phyloP scores from a whole-genome alignment of 2,113 vertebrate genomes.

The Addax nasomaculatus region DNA sequence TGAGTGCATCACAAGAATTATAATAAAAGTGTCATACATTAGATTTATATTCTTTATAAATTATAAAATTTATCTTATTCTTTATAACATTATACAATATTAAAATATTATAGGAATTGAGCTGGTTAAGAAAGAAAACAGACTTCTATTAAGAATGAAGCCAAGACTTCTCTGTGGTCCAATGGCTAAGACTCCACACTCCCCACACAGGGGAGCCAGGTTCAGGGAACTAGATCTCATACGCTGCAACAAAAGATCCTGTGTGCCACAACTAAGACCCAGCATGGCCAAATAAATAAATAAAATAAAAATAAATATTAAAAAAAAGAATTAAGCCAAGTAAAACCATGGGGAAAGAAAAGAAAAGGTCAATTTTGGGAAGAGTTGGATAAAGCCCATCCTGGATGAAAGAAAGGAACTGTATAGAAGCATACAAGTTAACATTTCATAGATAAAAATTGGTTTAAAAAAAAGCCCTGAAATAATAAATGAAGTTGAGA shows the following conservation, averaged over 20 bases:
- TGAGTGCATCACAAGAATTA: not conserved
- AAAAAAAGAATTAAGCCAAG: not conserved
- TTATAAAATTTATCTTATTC: not conserved
- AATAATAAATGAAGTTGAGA: constrained; percentile 18
- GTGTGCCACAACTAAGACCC: not conserved
- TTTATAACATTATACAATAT: not conserved
- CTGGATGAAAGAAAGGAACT: not conserved
- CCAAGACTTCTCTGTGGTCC: not conserved
- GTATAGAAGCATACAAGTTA: not conserved
- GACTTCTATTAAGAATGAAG: constrained; percentile 1
- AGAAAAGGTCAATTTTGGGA: not conserved
- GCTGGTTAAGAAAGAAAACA: not conserved
- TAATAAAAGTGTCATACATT: not conserved
- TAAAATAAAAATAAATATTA: not conserved
- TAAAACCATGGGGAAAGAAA: not conserved
- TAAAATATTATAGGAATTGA: not conserved
- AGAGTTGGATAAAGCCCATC: not conserved
- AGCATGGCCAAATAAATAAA: not conserved
- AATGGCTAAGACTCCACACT: not conserved
- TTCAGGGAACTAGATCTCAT: not conserved
- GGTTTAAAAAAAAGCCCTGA: not conserved
- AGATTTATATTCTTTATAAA: not conserved
- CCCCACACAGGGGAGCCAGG: not conserved
- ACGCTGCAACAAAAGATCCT: not conserved
- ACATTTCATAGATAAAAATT: not conserved